Evolutionary conservation across 2,797 vertebrate genomes (phyloP), one percentile per base, ranked within the genome.

Genomic region (Podarcis lilfordi): DNA sequence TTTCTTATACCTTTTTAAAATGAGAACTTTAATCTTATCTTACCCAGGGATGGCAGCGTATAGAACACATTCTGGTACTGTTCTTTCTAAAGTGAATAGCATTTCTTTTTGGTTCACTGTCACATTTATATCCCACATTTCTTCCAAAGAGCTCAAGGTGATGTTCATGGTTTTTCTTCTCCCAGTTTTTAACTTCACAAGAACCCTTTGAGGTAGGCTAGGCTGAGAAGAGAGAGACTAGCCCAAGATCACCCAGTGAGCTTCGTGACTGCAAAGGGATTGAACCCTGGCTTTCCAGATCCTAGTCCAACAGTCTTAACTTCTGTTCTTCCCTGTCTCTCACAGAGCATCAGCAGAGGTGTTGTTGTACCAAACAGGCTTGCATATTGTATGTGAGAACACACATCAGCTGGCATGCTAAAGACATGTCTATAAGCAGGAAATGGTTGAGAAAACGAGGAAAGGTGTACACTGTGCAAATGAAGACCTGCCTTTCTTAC

Each of bases 1-100:
- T 35, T 40, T 29, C 27, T 77, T 68, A 2, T 68, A 13, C 32
- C 32, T 23, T n/a, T 37, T 81, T 40, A 37, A 8, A 55, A 35
- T 55, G 21, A 55, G 45, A 55, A 35, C 23, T 21, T 84, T 84
- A 29, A 72, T 35, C 15, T 72, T 74, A 17, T 72, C 45, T 35
- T 74, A 32, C n/a, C 11, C 23, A 55, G 43, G 37, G 32, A 19
- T 59, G 27, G 6, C 25, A 84, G n/a, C n/a, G 15, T 50, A 43
- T 91, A 89, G 86, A 68, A 87, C 77, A 88, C 80, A 91, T 95
- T 91, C 77, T 88, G 32, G 25, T 11, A 77, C 74, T 32, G 21
- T 66, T 13, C 19, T 64, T 66, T 32, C 82, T 69, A 17, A n/a
- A 50, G 13, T 55, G 50, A 55, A 55, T 55, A 55, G 50, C 50